Evolutionary conservation across 2,113 vertebrate genomes (phyloP).

Genomic region (Misgurnus mizolepis): DNA sequence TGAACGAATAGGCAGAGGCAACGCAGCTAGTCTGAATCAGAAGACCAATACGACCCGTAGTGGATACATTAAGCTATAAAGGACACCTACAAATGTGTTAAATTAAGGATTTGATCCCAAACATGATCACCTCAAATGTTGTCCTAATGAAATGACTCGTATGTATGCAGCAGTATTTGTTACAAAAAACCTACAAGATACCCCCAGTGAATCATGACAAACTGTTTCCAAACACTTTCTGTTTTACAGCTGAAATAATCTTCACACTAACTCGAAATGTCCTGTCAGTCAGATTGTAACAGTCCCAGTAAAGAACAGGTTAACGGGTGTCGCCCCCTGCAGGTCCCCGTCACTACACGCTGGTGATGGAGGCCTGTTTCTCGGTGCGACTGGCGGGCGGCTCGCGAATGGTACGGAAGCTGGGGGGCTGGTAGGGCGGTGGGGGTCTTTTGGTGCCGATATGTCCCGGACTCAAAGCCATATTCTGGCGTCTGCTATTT

Average conservation of each 20-base stretch:
- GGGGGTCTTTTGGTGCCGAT: slow-evolving; percentile 74
- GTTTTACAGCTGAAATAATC: slow-evolving; percentile 9
- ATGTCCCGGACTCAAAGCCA: slow-evolving; percentile 90
- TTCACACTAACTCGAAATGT: slow-evolving; percentile 8
- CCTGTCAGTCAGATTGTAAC: slow-evolving; percentile 17
- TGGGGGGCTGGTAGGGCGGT: slow-evolving; percentile 77
- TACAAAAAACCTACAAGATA: slow-evolving; percentile 24
- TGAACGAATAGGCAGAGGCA: slow-evolving; percentile 27
- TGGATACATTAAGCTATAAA: slow-evolving; percentile 43
- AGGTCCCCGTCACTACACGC: slow-evolving; percentile 77
- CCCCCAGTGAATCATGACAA: slow-evolving; percentile 26
- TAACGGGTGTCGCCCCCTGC: slow-evolving; percentile 5
- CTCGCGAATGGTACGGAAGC: slow-evolving; percentile 86
- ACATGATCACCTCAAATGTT: slow-evolving; percentile 9
- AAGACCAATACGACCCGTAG: slow-evolving; percentile 45
- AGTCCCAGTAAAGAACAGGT: slow-evolving; percentile 4
- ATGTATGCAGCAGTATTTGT: slow-evolving; percentile 29
- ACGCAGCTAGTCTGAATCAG: slow-evolving; percentile 32
- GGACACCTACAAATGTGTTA: slow-evolving; percentile 36
- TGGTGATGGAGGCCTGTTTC: slow-evolving; percentile 98
- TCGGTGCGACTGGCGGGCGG: slow-evolving; percentile 84
- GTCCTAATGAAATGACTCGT: slow-evolving; percentile 37
- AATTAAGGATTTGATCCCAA: slow-evolving; percentile 30
- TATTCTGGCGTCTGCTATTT: slow-evolving; percentile 94
- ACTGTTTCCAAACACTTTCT: slow-evolving; percentile 27